These are phyloP conservation scores for Salminus brasiliensis DNA, from an alignment of 2,113 vertebrate genomes.

Conservation along the genomic window DNA sequence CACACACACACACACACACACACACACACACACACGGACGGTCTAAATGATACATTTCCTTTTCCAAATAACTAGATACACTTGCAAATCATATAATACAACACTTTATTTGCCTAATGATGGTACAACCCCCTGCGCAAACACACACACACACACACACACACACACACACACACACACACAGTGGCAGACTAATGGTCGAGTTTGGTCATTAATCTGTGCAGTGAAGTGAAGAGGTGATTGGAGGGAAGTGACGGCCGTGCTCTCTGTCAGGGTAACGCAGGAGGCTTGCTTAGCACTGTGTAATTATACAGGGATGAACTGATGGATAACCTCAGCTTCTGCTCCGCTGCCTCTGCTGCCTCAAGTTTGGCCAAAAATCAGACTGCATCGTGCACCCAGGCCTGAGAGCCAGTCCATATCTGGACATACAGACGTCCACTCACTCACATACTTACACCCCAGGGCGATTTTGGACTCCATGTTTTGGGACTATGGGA, in stretches of 20 bases:
- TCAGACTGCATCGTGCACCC: background rate
- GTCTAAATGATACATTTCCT: background rate
- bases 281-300: background rate
- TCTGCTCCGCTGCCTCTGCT: background rate
- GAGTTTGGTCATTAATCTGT: conserved; percentile 1
- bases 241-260: background rate
- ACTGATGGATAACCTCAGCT: background rate
- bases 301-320: conserved; percentile 4
- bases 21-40: background rate
- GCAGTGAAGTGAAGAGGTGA: background rate
- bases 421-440: too few relatives aligned
- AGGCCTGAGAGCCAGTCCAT: too few relatives aligned
- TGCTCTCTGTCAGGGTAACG: background rate
- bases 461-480: too few relatives aligned
- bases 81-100: too few relatives aligned
- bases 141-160: too few relatives aligned
- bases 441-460: too few relatives aligned
- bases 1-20: background rate
- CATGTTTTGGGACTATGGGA: too few relatives aligned
- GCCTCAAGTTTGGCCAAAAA: background rate
- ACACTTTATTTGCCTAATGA: too few relatives aligned
- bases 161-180: background rate
- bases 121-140: too few relatives aligned
- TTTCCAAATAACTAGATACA: background rate
- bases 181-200: background rate